phyloP scores from a whole-genome alignment of 2,888 invertebrate species.

The Stomorhina lunata region DNA sequence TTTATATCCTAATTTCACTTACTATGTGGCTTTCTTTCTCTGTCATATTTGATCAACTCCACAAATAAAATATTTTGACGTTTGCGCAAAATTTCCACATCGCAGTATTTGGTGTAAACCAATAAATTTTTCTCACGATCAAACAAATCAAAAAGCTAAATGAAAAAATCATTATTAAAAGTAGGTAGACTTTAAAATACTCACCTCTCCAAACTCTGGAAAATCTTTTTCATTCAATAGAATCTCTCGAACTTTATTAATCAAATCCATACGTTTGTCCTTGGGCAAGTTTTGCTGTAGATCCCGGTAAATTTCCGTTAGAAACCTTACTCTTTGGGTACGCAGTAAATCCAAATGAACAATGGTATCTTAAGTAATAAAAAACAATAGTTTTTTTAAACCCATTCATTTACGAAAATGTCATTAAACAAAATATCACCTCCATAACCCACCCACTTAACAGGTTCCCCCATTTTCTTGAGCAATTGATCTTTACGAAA shows the following conservation, averaged over 20 bases:
- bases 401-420: neutral
- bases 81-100: conserved; percentile 76
- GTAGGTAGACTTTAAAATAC: neutral
- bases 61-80: conserved; percentile 76
- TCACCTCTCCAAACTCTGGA: conserved; percentile 75
- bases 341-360: conserved; percentile 91
- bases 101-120: conserved; percentile 74
- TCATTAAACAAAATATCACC: conserved; percentile 77
- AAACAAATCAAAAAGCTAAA: conserved; percentile 76
- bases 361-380: conserved; percentile 75
- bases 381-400: neutral
- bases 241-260: conserved; percentile 85
- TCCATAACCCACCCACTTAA: conserved; percentile 88
- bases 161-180: neutral
- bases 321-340: conserved; percentile 88
- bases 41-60: conserved; percentile 76
- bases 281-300: conserved; percentile 82
- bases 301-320: conserved; percentile 86
- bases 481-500: conserved; percentile 84
- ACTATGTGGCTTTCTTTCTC: conserved; percentile 61
- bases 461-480: conserved; percentile 85
- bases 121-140: conserved; percentile 78
- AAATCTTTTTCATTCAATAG: conserved; percentile 77
- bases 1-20: neutral
- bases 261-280: conserved; percentile 85